phyloP scores from a whole-genome alignment of 1,140 invertebrate genomes.

The Reticulitermes speratus region DNA sequence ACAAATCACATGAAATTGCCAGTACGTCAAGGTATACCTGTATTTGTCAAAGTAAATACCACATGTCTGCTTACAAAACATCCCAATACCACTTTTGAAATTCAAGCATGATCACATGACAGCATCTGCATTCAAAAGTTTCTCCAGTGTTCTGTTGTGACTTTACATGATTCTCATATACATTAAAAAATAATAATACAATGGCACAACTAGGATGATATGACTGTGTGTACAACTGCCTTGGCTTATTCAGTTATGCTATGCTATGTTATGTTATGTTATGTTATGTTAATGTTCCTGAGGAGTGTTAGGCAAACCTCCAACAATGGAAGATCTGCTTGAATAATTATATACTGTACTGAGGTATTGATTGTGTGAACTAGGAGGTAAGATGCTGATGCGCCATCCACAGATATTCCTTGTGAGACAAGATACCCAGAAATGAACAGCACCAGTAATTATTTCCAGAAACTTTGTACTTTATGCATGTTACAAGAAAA shows the following conservation, averaged over 20 bases:
- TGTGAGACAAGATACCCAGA: not conserved
- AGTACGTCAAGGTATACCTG: too few relatives aligned
- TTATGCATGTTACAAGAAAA: slow-evolving; percentile 13
- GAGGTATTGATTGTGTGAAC: slow-evolving; percentile 27
- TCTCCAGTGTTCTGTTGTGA: not conserved
- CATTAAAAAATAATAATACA: slow-evolving; percentile 13
- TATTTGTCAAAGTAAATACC: too few relatives aligned
- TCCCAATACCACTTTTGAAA: too few relatives aligned
- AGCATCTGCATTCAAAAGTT: not conserved
- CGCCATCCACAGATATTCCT: not conserved
- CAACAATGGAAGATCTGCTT: not conserved
- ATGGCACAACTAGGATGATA: not conserved
- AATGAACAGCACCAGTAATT: not conserved
- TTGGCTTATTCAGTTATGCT: slow-evolving; percentile 9
- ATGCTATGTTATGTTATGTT: too few relatives aligned
- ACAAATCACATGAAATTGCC: too few relatives aligned
- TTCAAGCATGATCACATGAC: not conserved
- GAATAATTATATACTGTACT: slow-evolving; percentile 27
- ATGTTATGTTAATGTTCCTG: slow-evolving; percentile 7
- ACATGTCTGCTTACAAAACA: too few relatives aligned
- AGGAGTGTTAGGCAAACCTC: slow-evolving; percentile 20
- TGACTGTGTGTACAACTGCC: not conserved
- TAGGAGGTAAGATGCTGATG: not conserved
- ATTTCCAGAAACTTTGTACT: slow-evolving; percentile 28
- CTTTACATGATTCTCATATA: not conserved